Base-by-base conservation (phyloP, 2,888 invertebrate species). In the Palloptera scutellata region DNA sequence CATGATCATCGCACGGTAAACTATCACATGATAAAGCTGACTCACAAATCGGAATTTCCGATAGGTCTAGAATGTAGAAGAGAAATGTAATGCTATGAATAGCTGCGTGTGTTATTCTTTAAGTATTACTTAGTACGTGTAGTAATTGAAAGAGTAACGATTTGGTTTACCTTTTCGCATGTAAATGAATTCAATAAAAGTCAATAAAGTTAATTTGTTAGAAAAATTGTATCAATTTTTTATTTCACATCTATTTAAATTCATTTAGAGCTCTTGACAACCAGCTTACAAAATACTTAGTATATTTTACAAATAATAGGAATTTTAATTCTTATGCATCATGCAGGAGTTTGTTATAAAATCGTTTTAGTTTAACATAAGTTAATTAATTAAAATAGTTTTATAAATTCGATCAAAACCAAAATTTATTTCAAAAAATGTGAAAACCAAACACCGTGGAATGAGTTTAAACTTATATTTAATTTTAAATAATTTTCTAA, bases 21-120 rank as follows among this genome's bases (percentile, higher is more conserved):
- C 95, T 96, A 87, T 96, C 95, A 87, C 97, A 97, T 42, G 94
- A 92, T 77, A 95, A 86, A 62, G 92, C 94, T 75, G 95, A 87
- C 86, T 96, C 95, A 81, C 95, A 94, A 53, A 95, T 86, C 48
- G 95, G 95, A 75, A 94, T 89, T 84, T 94, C 94, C 69, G 91
- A 89, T 74, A 94, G 90, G 87, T 95, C 95, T 93, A 82, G 13
- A 65, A 65, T 52, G 11, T n/a, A 61, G 40, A 54, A 54, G 19
- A 51, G 41, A 45, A 61, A 57, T 61, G 20, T 30, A 30, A 30
- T 30, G 30, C 30, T 4, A 30, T 30, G 30, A 30, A 30, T 30
- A 30, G 6, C 30, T 30, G 6, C 6, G 30, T 30, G 30, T 30
- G 30, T 2, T 30, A 30, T 30, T 30, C 6, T 30, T 30, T 30